Conservation (phyloP, 2,797 vertebrate species). For the Phalanger gymnotis region DNA sequence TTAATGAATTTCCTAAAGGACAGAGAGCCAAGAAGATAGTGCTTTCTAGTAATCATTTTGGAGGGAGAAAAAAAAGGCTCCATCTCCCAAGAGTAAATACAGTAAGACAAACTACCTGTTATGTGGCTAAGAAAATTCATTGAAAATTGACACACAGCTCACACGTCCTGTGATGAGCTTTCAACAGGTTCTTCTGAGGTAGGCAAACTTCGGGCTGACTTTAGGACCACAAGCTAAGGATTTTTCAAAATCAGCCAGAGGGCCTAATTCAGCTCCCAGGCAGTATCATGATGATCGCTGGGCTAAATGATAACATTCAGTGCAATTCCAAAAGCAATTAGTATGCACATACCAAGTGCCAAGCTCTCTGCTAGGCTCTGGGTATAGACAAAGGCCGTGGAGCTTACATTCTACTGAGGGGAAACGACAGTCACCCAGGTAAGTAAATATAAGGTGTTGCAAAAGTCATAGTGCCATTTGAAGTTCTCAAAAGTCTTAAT, state of each 20-base stretch:
- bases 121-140: constrained; percentile 69
- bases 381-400: not conserved
- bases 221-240: not conserved
- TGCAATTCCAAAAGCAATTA: not conserved
- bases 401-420: not conserved
- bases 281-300: not conserved
- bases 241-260: not conserved
- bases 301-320: not conserved
- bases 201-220: not conserved
- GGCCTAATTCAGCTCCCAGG: not conserved
- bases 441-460: not conserved
- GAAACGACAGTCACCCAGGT: not conserved
- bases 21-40: constrained; percentile 52
- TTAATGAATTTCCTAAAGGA: constrained; percentile 36
- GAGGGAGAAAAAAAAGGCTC: constrained; percentile 33
- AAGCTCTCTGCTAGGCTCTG: not conserved
- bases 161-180: constrained; percentile 58
- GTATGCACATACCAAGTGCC: not conserved
- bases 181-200: constrained; percentile 64
- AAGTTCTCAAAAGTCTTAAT: not conserved
- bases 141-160: constrained; percentile 70
- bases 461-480: not conserved
- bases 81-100: constrained; percentile 13
- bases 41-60: constrained; percentile 48
- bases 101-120: not conserved